Percentiles rank a stretch among this genome's conserved stretches.
These are phyloP conservation scores for Drosophila murphyi DNA, from an alignment of 1,140 invertebrate genomes.

Conservation along the genomic window DNA sequence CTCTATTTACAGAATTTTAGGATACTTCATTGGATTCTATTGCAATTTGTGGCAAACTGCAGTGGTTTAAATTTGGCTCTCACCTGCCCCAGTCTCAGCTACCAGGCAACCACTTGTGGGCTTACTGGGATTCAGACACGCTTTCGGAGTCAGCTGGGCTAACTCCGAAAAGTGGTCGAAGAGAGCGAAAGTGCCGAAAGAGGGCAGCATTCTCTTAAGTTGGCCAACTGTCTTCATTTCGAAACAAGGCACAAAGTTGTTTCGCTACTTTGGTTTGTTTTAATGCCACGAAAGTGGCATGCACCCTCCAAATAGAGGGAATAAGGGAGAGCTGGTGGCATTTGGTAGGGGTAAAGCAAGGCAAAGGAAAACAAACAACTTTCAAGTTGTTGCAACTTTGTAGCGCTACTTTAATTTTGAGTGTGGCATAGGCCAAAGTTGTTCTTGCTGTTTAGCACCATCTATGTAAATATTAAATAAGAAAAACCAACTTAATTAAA, in stretches of 20 bases:
- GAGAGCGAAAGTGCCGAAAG: background rate
- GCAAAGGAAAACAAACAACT: constrained; percentile 45
- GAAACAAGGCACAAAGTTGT: constrained; percentile 42
- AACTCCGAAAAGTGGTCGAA: constrained; percentile 29
- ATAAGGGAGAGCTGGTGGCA: background rate
- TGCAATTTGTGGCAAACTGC: constrained; percentile 18
- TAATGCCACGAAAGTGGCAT: constrained; percentile 28
- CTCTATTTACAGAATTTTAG: background rate
- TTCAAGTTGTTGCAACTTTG: constrained; percentile 42
- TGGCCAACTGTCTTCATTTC: constrained; percentile 27
- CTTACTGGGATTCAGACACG: constrained; percentile 19
- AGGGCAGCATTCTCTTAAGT: constrained; percentile 25
- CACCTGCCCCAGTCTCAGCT: constrained; percentile 1
- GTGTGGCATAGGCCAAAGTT: constrained; percentile 33
- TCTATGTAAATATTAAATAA: constrained; percentile 73
- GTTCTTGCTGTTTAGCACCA: constrained; percentile 47
- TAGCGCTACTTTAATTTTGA: constrained; percentile 21
- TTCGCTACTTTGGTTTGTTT: constrained; percentile 40
- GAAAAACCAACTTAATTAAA: constrained; percentile 76
- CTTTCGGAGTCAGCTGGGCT: constrained; percentile 64
- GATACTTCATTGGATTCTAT: constrained; percentile 14
- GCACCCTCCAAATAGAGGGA: background rate
- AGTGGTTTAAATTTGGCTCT: constrained; percentile 10
- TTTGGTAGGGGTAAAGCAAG: background rate
- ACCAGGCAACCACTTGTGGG: constrained; percentile 73